Base-by-base conservation (phyloP, 1,140 invertebrate genomes). In the Latrodectus geometricus region DNA sequence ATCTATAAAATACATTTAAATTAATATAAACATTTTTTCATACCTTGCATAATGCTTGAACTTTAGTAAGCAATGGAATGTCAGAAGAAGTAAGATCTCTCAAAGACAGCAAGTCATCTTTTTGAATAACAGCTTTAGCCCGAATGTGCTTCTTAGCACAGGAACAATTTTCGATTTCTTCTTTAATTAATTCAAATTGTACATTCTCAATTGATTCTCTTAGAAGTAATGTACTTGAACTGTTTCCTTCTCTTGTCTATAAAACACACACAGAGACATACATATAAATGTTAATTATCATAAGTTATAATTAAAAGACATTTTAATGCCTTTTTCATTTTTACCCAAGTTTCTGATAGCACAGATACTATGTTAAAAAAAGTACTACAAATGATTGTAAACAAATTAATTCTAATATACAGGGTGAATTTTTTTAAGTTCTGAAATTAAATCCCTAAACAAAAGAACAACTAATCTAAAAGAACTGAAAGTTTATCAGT, bases 1-100 rank as follows among this genome's bases (percentile, higher is more conserved):
- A 8, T 61, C 11, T 17, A 61, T 4, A 61, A 14, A 61, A 61
- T 61, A 61, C 0, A 14, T 61, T 17, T 14, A 61, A 14, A 61
- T 61, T 4, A 61, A 61, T 8, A 61, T 14, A 61, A 61, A 61
- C 11, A 14, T 9, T 9, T 17, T 54, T 35, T n/a, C 5, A 35
- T 78, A 86, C 83, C 83, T 77, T n/a, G 12, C 83, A 86, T 72
- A 70, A 70, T 8, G 35, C 35, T 49, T 61, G 48, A 14, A 86
- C 9, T n/a, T 70, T 77, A 15, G 20, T 69, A 49, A 86, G 83
- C 14, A 77, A 61, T 35, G 83, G 68, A 50, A 86, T 21, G 15
- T 70, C 4, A 21, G 35, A 17, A 65, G 49, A 21, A 20, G 74
- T 70, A 35, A 86, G 66, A 86, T 77, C 74, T 72, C 83, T 49